Conservation (phyloP, 2,888 invertebrate species). For the Achlya flavicornis region DNA sequence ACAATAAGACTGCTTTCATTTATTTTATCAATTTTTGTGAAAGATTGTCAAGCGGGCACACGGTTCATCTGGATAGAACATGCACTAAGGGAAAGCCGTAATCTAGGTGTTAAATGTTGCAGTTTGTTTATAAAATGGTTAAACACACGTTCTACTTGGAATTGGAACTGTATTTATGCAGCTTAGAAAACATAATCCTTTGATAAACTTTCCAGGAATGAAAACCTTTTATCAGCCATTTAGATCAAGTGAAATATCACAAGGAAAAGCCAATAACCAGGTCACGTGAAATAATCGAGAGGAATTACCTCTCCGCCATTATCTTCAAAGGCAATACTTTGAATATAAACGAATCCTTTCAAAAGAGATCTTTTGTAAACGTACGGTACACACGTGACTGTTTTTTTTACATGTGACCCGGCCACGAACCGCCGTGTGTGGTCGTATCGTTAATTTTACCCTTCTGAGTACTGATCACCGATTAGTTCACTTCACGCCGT, state of each 20-base stretch:
- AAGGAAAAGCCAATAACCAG: not conserved
- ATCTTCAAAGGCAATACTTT: not conserved
- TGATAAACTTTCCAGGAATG: not conserved
- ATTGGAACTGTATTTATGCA: too few species aligned
- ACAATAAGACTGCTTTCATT: not conserved
- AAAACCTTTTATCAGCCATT: not conserved
- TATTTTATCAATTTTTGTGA: not conserved
- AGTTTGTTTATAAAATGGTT: too few species aligned
- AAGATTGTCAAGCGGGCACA: too few species aligned
- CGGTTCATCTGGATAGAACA: too few species aligned
- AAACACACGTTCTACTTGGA: too few species aligned
- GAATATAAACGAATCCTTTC: constrained; percentile 1
- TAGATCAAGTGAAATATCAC: not conserved
- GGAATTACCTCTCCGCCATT: not conserved
- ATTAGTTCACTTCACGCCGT: constrained; percentile 29
- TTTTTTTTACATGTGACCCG: constrained; percentile 33
- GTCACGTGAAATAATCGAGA: not conserved
- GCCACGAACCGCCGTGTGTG: constrained; percentile 39
- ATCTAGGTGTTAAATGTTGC: too few species aligned
- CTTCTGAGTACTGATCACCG: constrained; percentile 36
- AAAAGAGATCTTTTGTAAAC: constrained; percentile 9
- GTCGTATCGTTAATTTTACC: constrained; percentile 35
- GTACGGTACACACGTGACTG: constrained; percentile 30
- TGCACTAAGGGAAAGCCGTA: too few species aligned
- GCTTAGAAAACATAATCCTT: not conserved